Base-by-base conservation (phyloP, 92 coral and sea anemone species). In the Epizoanthus ramosus region DNA sequence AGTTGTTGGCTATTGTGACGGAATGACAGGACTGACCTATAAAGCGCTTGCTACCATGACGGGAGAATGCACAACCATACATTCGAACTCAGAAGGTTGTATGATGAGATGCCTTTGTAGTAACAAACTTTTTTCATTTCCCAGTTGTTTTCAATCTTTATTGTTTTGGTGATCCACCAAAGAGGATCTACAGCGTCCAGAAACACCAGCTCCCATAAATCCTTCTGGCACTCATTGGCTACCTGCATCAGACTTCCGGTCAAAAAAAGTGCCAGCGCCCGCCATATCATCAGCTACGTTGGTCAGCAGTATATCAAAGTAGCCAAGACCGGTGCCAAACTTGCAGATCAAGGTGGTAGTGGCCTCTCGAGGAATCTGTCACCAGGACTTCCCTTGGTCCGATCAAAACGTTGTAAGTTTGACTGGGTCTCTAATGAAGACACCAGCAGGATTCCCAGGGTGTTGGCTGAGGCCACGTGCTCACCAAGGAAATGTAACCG, bases 401-500 rank as follows among this genome's bases (percentile, higher is more conserved):
- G 66, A 10, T 7, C 23, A 6, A 60, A 60, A 19, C 24, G 66
- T 18, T 60, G 66, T 17, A 60, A 60, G 10, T 60, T 60, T 60
- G 66, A 60, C 22, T 60, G 66, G 66, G 66, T 60, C 1, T 8
- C 25, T 3, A 63, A 63, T 10, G 28, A 63, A 23, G 68, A 63
- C 28, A 10, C 31, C 25, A 25, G 15, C 68, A 63, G 68, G 68
- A 12, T 63, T 18, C 68, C 68, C 0, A 63, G 28, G 4, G 37
- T 63, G 68, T 14, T 63, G 35, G 68, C 37, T 10, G 68, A 63
- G 68, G 68, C 68, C 68, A 63, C 68, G 37, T 63, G 68, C 9
- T 25, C 23, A 63, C 25, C 68, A 23, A 5, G 28, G 15, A 63
- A 63, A 22, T 63, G 68, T 7, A 63, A 63, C 37, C 68, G 28